Evolutionary conservation across 2,113 vertebrate species (phyloP).

Genomic region (Todiramphus saurophagus): DNA sequence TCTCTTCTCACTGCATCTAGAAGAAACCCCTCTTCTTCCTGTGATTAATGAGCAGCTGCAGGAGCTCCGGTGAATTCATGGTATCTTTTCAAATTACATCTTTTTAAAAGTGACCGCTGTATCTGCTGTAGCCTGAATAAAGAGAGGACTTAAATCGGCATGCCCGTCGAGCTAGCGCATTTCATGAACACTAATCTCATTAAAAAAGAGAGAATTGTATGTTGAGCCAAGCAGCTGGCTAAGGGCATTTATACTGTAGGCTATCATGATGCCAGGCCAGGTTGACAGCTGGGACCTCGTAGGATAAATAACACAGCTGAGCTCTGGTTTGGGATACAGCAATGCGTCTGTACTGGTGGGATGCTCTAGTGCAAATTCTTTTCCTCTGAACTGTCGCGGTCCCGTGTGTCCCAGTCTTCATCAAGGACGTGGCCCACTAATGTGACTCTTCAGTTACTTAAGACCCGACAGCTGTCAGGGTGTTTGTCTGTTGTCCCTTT

Average conservation of each 20-base stretch:
- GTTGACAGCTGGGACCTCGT: slow-evolving; percentile 48
- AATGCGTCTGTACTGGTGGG: neutral
- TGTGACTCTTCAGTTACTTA: neutral
- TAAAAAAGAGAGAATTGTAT: slow-evolving; percentile 31
- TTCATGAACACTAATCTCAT: slow-evolving; percentile 19
- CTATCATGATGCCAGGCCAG: slow-evolving; percentile 18
- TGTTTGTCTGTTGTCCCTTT: neutral
- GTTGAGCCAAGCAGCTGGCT: slow-evolving; percentile 34
- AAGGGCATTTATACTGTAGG: neutral
- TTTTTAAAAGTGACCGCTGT: neutral
- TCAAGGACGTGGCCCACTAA: neutral
- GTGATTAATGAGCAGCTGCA: neutral
- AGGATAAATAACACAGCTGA: slow-evolving; percentile 16
- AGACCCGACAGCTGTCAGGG: accelerated
- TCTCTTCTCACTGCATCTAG: neutral
- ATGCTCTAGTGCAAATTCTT: neutral
- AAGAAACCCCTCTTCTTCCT: neutral
- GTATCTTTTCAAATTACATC: neutral
- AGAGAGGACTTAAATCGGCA: neutral
- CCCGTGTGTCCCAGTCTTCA: accelerated
- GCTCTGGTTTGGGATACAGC: neutral
- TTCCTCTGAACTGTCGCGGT: neutral
- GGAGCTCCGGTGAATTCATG: neutral
- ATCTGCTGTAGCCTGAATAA: neutral
- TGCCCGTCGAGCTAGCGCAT: neutral